A percentile compares a stretch with the other conserved stretches of the same genome.
phyloP scores from a whole-genome alignment of 2,113 vertebrate species.

The Thinocorus orbignyianus region DNA sequence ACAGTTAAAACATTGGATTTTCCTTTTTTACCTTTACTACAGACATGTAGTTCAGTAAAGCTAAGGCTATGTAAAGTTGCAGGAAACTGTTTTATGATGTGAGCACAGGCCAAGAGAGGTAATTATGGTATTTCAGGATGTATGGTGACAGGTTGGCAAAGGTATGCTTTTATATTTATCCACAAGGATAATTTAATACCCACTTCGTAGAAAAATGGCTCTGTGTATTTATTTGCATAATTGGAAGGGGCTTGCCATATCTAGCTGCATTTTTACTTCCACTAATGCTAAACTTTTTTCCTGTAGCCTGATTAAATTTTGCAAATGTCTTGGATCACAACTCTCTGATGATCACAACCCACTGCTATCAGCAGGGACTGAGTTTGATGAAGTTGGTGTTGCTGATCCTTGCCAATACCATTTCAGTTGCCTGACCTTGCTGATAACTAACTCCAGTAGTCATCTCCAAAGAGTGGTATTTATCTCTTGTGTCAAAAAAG shows the following conservation, averaged over 20 bases:
- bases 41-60: background rate
- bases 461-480: background rate
- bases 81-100: background rate
- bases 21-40: background rate
- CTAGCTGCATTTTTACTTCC: background rate
- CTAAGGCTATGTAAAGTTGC: background rate
- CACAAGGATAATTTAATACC: conserved; percentile 19
- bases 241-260: background rate
- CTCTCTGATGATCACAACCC: background rate
- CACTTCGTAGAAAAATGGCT: conserved; percentile 1
- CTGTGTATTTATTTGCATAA: conserved; percentile 39
- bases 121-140: conserved; percentile 20
- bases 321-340: background rate
- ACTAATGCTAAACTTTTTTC: conserved; percentile 14
- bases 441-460: background rate
- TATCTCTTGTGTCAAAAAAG: background rate
- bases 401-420: background rate
- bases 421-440: background rate
- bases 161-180: conserved; percentile 34
- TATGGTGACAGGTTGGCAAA: conserved; percentile 32
- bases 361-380: background rate
- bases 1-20: background rate
- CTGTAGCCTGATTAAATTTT: background rate
- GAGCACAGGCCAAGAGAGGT: background rate
- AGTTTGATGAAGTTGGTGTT: background rate